Evolutionary conservation across 2,888 invertebrate genomes (phyloP).

Genomic region (Crematogaster levior): DNA sequence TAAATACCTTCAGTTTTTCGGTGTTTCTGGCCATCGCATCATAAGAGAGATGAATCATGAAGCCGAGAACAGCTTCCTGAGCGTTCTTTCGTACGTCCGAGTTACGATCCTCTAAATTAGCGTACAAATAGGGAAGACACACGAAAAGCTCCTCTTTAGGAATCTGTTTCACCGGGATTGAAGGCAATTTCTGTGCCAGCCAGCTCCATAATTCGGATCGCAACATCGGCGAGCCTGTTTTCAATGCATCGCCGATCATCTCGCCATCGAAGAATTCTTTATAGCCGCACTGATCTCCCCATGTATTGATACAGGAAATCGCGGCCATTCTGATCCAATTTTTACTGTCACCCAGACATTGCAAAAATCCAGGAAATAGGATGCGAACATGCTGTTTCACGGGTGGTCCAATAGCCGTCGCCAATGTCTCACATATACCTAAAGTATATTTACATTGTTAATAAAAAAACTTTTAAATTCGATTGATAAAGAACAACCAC

Average conservation of each 20-base stretch:
- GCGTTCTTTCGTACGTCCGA: conserved; percentile 96
- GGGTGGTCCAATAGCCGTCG: conserved; percentile 93
- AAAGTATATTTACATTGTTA: background rate
- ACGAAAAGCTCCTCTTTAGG: conserved; percentile 93
- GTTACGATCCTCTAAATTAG: conserved; percentile 95
- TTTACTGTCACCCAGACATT: conserved; percentile 90
- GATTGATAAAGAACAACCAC: background rate
- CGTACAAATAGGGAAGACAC: conserved; percentile 92
- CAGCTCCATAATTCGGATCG: conserved; percentile 94
- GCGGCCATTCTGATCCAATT: conserved; percentile 93
- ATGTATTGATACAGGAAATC: conserved; percentile 93
- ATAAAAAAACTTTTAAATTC: background rate
- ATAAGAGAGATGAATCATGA: conserved; percentile 97
- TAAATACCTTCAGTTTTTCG: conserved; percentile 91
- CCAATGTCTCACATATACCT: conserved; percentile 93
- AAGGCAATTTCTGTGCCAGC: conserved; percentile 93
- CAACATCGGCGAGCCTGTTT: conserved; percentile 93
- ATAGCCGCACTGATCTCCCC: conserved; percentile 93
- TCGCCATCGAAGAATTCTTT: conserved; percentile 95
- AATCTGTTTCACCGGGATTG: conserved; percentile 90
- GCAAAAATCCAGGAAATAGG: conserved; percentile 94
- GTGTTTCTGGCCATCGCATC: conserved; percentile 92
- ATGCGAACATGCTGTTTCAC: conserved; percentile 92
- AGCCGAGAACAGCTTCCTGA: conserved; percentile 94
- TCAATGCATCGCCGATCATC: conserved; percentile 95